These are phyloP conservation scores for Dolichoris vasculosae DNA, from an alignment of 1,140 invertebrate genomes.

Conservation along the genomic window DNA sequence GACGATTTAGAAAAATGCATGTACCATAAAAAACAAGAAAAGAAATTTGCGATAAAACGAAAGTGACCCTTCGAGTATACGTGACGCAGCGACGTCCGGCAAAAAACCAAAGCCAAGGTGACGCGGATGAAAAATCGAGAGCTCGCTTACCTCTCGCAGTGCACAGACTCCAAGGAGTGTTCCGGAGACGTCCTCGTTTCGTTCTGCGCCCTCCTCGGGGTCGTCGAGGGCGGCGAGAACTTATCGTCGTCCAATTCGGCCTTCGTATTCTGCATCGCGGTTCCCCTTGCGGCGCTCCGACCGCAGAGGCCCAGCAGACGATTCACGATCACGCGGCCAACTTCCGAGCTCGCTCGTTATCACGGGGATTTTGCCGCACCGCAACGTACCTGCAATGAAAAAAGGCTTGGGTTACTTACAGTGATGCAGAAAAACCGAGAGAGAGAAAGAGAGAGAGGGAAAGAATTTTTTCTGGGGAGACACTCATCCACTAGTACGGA, in stretches of 20 bases:
- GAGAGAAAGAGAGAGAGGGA: too few relatives aligned
- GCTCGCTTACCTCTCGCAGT: background rate
- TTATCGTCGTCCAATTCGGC: background rate
- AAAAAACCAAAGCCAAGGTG: background rate
- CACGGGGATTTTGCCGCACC: background rate
- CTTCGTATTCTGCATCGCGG: background rate
- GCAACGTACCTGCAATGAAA: background rate
- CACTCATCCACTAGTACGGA: too few relatives aligned
- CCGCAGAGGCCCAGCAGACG: slow-evolving; percentile 57
- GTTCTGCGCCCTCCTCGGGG: background rate
- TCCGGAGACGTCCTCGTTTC: slow-evolving; percentile 8
- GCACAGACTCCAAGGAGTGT: slow-evolving; percentile 25
- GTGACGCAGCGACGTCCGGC: too few relatives aligned
- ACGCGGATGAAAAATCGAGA: background rate
- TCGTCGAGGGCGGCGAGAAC: background rate
- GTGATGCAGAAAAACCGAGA: too few relatives aligned
- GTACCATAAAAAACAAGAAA: too few relatives aligned
- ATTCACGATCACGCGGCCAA: slow-evolving; percentile 59
- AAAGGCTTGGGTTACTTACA: too few relatives aligned
- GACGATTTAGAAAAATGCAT: too few relatives aligned
- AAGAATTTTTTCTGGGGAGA: too few relatives aligned
- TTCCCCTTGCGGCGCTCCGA: background rate
- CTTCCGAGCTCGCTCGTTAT: background rate
- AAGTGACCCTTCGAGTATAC: too few relatives aligned
- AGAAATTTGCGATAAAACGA: too few relatives aligned